A percentile compares a stretch with the other conserved stretches of the same genome.
These are phyloP conservation scores for Probosciger aterrimus DNA, from an alignment of 2,113 vertebrate genomes.

Conservation along the genomic window DNA sequence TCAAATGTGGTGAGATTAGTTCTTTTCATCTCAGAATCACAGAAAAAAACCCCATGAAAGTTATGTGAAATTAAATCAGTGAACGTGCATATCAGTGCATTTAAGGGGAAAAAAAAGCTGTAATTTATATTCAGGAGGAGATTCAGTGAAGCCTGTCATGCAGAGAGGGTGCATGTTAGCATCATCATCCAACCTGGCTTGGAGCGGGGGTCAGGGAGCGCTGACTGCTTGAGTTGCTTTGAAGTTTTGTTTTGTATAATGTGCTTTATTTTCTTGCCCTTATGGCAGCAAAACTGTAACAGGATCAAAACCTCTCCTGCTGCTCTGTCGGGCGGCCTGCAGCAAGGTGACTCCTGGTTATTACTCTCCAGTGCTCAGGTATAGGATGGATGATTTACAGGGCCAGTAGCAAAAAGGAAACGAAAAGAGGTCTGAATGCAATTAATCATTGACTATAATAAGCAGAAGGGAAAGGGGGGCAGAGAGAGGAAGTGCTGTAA, in stretches of 20 bases:
- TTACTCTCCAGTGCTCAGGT: not conserved
- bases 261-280: not conserved
- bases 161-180: not conserved
- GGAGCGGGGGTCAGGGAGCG: not conserved
- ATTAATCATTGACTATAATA: not conserved
- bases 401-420: not conserved
- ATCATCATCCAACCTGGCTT: not conserved
- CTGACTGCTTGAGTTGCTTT: not conserved
- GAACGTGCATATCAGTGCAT: not conserved
- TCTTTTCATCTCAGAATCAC: not conserved
- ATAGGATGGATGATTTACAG: not conserved
- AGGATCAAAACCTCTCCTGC: not conserved
- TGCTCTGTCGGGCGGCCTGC: not conserved
- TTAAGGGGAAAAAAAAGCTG: not conserved
- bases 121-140: not conserved
- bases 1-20: not conserved
- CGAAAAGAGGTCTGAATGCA: not conserved
- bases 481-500: not conserved
- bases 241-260: not conserved
- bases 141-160: not conserved
- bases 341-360: conserved; percentile 4
- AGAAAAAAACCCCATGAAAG: rapidly evolving
- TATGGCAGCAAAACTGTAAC: not conserved
- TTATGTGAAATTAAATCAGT: not conserved
- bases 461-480: not conserved